Conservation (phyloP, 2,797 vertebrate species). For the Cuculus canorus region DNA sequence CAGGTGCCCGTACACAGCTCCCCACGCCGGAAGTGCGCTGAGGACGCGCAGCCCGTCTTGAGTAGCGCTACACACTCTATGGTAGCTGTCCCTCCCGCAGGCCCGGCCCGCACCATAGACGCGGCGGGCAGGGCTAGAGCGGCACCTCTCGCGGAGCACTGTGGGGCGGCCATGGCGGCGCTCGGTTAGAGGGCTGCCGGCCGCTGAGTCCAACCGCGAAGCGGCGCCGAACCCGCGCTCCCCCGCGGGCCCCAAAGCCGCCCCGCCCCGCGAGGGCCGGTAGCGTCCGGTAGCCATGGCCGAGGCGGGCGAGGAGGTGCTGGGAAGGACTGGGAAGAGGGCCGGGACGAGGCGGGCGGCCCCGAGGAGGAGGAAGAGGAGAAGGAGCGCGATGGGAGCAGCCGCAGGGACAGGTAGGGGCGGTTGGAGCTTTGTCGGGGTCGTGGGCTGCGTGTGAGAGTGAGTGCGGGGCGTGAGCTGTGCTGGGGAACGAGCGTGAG, state of each 20-base stretch:
- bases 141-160: slow-evolving; percentile 2
- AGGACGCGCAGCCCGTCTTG: too few species aligned
- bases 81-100: neutral
- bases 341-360: slow-evolving; percentile 16
- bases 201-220: too few species aligned
- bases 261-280: neutral
- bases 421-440: too few species aligned
- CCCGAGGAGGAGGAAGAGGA: slow-evolving; percentile 84
- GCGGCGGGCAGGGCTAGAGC: slow-evolving; percentile 13
- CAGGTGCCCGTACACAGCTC: accelerated
- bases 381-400: slow-evolving; percentile 67
- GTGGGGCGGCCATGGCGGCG: slow-evolving; percentile 74
- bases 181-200: neutral
- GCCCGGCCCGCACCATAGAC: neutral
- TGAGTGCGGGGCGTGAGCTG: neutral
- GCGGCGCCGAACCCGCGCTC: neutral
- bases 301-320: slow-evolving; percentile 82
- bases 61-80: accelerated
- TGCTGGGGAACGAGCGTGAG: too few species aligned
- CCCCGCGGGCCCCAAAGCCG: neutral
- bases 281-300: slow-evolving; percentile 10
- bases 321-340: slow-evolving; percentile 59
- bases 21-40: neutral
- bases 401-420: slow-evolving; percentile 86
- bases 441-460: accelerated